Base-by-base conservation (phyloP, 2,888 invertebrate species). In the Carpatolechia fugitivella region DNA sequence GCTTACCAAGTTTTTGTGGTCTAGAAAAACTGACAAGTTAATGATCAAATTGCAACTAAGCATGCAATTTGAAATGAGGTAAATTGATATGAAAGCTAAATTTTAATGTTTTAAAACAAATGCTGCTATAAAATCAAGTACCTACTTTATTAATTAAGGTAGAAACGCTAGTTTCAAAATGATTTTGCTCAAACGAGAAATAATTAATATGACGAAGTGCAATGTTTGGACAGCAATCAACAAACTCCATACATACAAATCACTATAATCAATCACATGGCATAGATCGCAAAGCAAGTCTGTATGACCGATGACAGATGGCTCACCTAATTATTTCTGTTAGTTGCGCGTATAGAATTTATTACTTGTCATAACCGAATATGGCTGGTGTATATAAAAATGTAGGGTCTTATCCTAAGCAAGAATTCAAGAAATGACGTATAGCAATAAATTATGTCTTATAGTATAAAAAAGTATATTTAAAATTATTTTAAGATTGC, bases 281-380 rank as follows among this genome's bases (percentile, higher is more conserved):
- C 54, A 54, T 38, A 48, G 48, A 16, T 49, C 49, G 40, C 24
- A 31, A 3, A 20, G 20, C 18, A 20, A 7, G 24, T 18, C 8
- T n/a, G 24, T 14, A 47, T 47, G 38, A n/a, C 16, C 47, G 49
- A 51, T 51, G 55, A 55, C 51, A 55, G 46, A 53, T 49, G 48
- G 50, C 49, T n/a, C 46, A 38, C 36, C 14, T 53, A 54, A 51
- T 56, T 54, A 54, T 50, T 56, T 54, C 13, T 54, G 50, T 51
- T 14, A 50, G 33, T 29, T 36, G 47, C 41, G 47, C 10, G 29
- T 29, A 11, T 40, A 47, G 7, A 35, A 53, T 53, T 52, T 53
- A 53, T 56, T 18, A 40, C 31, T 31, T 40, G 50, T 44, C 49
- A 31, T 48, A 36, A 44, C 30, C 33, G n/a, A 35, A 50, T 53